These are phyloP conservation scores for Lagocephalus sceleratus DNA, from an alignment of 2,797 vertebrate genomes.

Conservation along the genomic window DNA sequence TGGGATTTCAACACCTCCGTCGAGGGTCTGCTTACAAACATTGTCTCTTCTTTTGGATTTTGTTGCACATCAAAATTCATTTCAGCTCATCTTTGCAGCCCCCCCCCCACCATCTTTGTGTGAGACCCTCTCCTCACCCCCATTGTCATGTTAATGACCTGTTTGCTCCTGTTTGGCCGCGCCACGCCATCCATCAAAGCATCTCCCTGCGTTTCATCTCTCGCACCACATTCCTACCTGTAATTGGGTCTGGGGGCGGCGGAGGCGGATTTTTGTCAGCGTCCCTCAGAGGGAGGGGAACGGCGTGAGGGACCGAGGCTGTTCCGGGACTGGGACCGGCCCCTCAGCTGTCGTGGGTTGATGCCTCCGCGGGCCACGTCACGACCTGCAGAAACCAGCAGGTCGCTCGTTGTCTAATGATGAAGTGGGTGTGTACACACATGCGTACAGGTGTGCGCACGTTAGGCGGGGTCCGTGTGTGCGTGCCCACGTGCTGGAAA, in stretches of 20 bases:
- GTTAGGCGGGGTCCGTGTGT: too few species aligned
- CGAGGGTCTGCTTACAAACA: constrained; percentile 45
- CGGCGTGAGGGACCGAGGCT: constrained; percentile 64
- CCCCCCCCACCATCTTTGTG: constrained; percentile 58
- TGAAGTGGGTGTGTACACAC: too few species aligned
- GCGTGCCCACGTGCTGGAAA: too few species aligned
- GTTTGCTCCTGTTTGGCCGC: constrained; percentile 61
- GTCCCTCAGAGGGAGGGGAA: constrained; percentile 45
- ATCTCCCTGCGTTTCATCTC: constrained; percentile 64
- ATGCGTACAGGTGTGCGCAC: too few species aligned
- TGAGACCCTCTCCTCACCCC: constrained; percentile 57
- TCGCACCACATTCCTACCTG: constrained; percentile 64
- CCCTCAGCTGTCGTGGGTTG: constrained; percentile 57
- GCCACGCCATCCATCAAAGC: constrained; percentile 66
- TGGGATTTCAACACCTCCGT: constrained; percentile 65
- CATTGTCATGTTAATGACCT: constrained; percentile 69
- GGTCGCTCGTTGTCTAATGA: too few species aligned
- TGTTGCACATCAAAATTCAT: constrained; percentile 56
- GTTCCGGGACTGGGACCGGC: constrained; percentile 62
- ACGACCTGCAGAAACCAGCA: too few species aligned
- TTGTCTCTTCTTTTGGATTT: constrained; percentile 3
- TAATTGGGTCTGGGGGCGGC: constrained; percentile 63
- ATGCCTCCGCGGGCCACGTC: constrained; percentile 48
- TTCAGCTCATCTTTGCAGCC: constrained; percentile 44
- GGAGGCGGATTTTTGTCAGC: constrained; percentile 68